phyloP scores from a whole-genome alignment of 2,797 vertebrate species.

The Poecile montanus region DNA sequence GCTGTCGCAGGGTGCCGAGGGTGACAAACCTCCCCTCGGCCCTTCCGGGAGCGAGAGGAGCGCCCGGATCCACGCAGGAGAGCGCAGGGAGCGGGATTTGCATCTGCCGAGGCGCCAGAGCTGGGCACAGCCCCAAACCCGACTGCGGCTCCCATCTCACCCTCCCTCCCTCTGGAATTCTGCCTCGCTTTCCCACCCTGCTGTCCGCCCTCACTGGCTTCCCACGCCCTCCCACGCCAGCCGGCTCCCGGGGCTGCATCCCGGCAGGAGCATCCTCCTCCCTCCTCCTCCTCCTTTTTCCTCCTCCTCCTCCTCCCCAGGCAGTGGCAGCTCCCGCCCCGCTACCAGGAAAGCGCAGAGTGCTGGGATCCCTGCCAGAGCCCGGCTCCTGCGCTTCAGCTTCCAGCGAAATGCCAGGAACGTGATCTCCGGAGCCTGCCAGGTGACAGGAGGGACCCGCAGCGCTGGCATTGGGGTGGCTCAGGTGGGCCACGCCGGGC shows the following conservation, averaged over 20 bases:
- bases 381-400: conserved; percentile 18
- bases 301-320: not conserved
- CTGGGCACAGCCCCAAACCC: not conserved
- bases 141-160: not conserved
- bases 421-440: not conserved
- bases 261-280: not conserved
- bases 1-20: not conserved
- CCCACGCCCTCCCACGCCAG: not conserved
- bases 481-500: not conserved
- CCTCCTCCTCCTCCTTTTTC: not conserved
- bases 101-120: not conserved
- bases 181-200: not conserved
- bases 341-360: conserved; percentile 41
- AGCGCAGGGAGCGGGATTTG: not conserved
- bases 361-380: conserved; percentile 51
- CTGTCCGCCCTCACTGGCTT: not conserved
- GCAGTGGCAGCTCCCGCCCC: not conserved
- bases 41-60: not conserved
- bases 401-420: conserved; percentile 43
- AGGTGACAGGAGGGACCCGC: not conserved
- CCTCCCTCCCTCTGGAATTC: not conserved
- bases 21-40: not conserved
- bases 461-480: rapidly evolving
- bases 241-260: not conserved
- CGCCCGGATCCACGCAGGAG: not conserved